phyloP scores from a whole-genome alignment of 2,797 vertebrate species.

The Pagetopsis macropterus region DNA sequence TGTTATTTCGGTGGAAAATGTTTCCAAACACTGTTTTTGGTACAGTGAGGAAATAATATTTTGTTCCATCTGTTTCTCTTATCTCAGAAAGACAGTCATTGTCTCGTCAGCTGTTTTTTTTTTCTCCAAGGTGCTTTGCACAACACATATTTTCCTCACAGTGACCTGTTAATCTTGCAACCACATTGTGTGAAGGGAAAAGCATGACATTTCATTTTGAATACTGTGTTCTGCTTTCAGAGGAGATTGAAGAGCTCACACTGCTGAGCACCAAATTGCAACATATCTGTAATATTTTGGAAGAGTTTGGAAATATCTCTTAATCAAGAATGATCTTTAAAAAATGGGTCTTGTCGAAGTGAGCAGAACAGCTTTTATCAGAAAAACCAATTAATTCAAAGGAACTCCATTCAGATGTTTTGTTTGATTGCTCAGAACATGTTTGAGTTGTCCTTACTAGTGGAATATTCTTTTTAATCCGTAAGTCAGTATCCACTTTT shows the following conservation, averaged over 20 bases:
- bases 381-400: not conserved
- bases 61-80: conserved; percentile 29
- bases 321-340: not conserved
- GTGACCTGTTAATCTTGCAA: conserved; percentile 1
- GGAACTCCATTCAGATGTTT: no score
- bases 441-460: not conserved
- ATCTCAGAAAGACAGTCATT: conserved; percentile 5
- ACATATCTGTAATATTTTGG: no score
- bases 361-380: conserved; percentile 1
- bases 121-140: conserved; percentile 4
- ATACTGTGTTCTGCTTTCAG: not conserved
- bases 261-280: not conserved
- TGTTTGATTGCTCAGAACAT: not conserved
- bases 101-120: conserved; percentile 8
- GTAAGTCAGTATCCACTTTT: not conserved
- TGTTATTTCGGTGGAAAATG: conserved; percentile 6
- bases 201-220: conserved; percentile 9
- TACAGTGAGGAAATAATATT: conserved; percentile 10
- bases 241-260: conserved; percentile 3
- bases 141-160: conserved; percentile 24
- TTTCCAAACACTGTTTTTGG: conserved; percentile 9
- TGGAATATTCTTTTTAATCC: conserved; percentile 5
- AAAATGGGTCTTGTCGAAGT: not conserved
- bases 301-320: no score
- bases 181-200: not conserved